Percentiles rank a stretch among this genome's conserved stretches.
phyloP scores from a whole-genome alignment of 2,797 vertebrate species.

The Menidia menidia region DNA sequence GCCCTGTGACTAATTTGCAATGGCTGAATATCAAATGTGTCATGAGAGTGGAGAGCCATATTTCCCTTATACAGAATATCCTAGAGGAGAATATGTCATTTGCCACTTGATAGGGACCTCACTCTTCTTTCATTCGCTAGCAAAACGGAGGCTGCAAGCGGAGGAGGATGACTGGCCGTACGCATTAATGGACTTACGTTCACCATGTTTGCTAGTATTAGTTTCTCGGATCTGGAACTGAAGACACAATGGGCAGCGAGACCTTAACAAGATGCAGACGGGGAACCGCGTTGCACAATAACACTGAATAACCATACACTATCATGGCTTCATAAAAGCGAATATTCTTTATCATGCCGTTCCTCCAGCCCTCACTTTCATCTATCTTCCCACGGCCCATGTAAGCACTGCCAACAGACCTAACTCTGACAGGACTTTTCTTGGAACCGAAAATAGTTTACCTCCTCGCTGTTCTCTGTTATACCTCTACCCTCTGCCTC shows the following conservation, averaged over 20 bases:
- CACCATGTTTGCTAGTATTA: conserved; percentile 33
- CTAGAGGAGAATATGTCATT: conserved; percentile 50
- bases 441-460: conserved; percentile 63
- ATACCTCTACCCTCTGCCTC: conserved; percentile 60
- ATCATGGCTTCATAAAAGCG: conserved; percentile 40
- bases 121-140: conserved; percentile 39
- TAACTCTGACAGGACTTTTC: conserved; percentile 56
- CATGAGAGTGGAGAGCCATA: conserved; percentile 44
- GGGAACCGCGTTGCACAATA: conserved; percentile 60
- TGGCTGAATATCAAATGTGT: conserved; percentile 66
- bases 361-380: conserved; percentile 15
- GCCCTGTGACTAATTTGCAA: conserved; percentile 73
- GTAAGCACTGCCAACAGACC: conserved; percentile 39
- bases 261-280: conserved; percentile 70
- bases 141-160: conserved; percentile 19
- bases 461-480: conserved; percentile 57
- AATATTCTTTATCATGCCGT: conserved; percentile 38
- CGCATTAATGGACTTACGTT: conserved; percentile 48
- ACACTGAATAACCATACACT: conserved; percentile 65
- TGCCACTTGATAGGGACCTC: conserved; percentile 38
- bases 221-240: conserved; percentile 36
- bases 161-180: conserved; percentile 22
- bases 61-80: conserved; percentile 47
- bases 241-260: conserved; percentile 37
- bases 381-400: conserved; percentile 43